These are phyloP conservation scores for Spisula subtruncata DNA, from an alignment of 2,888 invertebrate genomes.

Conservation along the genomic window DNA sequence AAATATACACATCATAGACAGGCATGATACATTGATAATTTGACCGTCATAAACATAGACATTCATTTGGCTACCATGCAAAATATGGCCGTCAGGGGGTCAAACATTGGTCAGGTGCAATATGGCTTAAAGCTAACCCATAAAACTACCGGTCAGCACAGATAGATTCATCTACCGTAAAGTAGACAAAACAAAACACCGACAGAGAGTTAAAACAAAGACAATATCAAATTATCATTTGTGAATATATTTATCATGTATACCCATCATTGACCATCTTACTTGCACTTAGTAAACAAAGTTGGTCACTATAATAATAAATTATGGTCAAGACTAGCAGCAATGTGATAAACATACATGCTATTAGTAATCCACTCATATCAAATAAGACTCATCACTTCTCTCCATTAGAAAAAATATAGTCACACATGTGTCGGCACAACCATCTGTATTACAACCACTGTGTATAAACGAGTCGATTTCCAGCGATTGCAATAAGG, in stretches of 20 bases:
- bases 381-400: no score
- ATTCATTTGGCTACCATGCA: background rate
- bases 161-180: background rate
- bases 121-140: background rate
- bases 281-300: background rate
- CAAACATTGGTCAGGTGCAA: background rate
- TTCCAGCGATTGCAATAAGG: no score
- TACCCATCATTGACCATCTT: conserved; percentile 34
- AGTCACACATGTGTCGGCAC: no score
- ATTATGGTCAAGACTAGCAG: background rate
- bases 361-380: background rate
- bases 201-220: background rate
- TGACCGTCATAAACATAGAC: background rate
- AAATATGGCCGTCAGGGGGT: background rate
- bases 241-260: background rate
- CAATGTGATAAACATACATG: background rate
- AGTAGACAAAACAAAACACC: background rate
- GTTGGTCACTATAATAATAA: background rate
- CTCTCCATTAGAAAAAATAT: no score
- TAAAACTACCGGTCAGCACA: background rate
- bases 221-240: background rate
- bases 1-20: no score
- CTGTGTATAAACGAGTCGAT: no score
- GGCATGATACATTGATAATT: background rate
- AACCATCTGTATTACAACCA: no score